Conservation (phyloP, 2,113 vertebrate species). For the Pygoscelis antarcticus region DNA sequence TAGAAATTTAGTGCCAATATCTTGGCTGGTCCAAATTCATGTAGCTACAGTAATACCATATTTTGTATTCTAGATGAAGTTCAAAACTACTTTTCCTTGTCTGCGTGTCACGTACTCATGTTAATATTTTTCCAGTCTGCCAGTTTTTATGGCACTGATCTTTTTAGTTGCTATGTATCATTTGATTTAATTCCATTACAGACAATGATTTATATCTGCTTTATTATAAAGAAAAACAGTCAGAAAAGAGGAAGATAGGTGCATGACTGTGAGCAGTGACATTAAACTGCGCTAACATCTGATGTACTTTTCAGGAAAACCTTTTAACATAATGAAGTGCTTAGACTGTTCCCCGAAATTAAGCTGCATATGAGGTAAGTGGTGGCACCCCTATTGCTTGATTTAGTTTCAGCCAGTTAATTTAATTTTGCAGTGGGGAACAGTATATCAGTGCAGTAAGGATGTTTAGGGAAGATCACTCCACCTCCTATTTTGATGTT, state of each 20-base stretch:
- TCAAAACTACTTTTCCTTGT: conserved; percentile 21
- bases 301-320: background rate
- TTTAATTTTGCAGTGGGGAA: background rate
- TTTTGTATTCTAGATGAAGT: conserved; percentile 9
- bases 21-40: background rate
- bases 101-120: background rate
- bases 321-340: background rate
- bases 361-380: background rate
- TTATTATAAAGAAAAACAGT: background rate
- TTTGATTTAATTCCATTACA: conserved; percentile 40
- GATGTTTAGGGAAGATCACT: background rate
- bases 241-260: background rate
- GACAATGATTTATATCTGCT: conserved; percentile 4
- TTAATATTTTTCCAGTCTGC: conserved; percentile 53
- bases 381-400: background rate
- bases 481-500: background rate
- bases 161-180: conserved; percentile 33
- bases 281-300: background rate
- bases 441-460: background rate
- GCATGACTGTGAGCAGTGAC: background rate
- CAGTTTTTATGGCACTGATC: conserved; percentile 45
- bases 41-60: background rate
- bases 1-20: background rate
- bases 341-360: background rate
- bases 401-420: background rate